These are phyloP conservation scores for Phocides pigmalion DNA, from an alignment of 1,140 invertebrate genomes.

Conservation along the genomic window DNA sequence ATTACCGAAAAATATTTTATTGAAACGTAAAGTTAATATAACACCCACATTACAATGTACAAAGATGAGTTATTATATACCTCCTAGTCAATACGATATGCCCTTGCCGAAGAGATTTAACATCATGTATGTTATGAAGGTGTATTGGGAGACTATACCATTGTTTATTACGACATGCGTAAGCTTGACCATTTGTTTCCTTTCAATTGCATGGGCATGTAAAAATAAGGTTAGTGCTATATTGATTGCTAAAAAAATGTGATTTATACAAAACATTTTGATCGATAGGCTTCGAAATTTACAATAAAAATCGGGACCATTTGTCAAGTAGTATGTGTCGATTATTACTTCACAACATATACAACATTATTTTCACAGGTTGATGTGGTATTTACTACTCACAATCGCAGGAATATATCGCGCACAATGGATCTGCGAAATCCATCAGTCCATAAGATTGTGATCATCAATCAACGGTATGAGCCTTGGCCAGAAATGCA, in stretches of 20 bases:
- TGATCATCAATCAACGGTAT: constrained; percentile 65
- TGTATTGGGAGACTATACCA: constrained; percentile 64
- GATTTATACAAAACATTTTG: no score
- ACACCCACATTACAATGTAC: background rate
- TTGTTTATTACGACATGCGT: constrained; percentile 49
- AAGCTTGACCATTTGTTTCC: constrained; percentile 37
- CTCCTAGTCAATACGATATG: constrained; percentile 58
- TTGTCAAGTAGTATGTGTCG: background rate
- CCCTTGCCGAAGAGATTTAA: constrained; percentile 56
- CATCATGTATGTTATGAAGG: constrained; percentile 46
- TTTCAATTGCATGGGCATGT: constrained; percentile 51
- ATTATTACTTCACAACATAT: constrained; percentile 1
- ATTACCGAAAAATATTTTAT: background rate
- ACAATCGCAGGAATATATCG: constrained; percentile 55
- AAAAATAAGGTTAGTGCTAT: constrained; percentile 57
- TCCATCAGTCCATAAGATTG: constrained; percentile 58
- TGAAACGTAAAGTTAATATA: constrained; percentile 3
- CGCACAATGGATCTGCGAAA: constrained; percentile 69
- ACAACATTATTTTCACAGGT: constrained; percentile 45
- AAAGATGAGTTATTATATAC: constrained; percentile 40
- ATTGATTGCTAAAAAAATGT: no score
- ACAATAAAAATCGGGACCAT: no score
- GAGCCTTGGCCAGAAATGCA: constrained; percentile 76
- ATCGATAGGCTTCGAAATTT: no score
- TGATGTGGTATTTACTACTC: constrained; percentile 56